Percentiles rank a stretch among this genome's conserved stretches.
These are phyloP conservation scores for Lordiphosa fenestrarum DNA, from an alignment of 2,888 invertebrate genomes.

Conservation along the genomic window DNA sequence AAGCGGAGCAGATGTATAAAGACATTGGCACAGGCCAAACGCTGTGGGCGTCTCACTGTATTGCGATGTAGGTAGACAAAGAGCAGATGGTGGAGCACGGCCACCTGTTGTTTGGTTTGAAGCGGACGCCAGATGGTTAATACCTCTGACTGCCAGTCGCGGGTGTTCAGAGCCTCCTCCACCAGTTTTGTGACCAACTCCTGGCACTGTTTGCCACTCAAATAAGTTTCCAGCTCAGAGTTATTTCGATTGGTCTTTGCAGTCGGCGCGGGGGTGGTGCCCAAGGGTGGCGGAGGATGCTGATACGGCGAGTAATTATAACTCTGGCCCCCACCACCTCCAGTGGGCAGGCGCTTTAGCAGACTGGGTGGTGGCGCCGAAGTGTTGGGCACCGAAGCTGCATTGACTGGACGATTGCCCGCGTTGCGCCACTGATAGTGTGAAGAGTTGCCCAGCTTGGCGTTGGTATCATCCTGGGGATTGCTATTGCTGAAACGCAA, in stretches of 20 bases:
- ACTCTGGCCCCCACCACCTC: slow-evolving; percentile 19
- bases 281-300: slow-evolving; percentile 21
- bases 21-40: slow-evolving; percentile 67
- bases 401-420: slow-evolving; percentile 46
- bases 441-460: slow-evolving; percentile 65
- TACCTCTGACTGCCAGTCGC: slow-evolving; percentile 60
- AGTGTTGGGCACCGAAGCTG: slow-evolving; percentile 9
- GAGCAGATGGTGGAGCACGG: slow-evolving; percentile 62
- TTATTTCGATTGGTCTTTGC: slow-evolving; percentile 19
- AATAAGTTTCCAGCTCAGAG: slow-evolving; percentile 10
- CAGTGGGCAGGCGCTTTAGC: slow-evolving; percentile 42
- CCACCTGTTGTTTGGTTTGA: slow-evolving; percentile 52
- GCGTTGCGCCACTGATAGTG: slow-evolving; percentile 67
- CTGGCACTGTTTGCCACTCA: slow-evolving; percentile 55
- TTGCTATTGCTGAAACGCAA: slow-evolving; percentile 65
- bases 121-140: slow-evolving; percentile 59
- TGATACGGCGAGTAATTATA: slow-evolving; percentile 37
- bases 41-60: slow-evolving; percentile 53
- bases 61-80: slow-evolving; percentile 67
- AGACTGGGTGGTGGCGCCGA: slow-evolving; percentile 34
- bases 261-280: slow-evolving; percentile 2
- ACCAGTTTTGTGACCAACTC: slow-evolving; percentile 63
- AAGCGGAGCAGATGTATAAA: slow-evolving; percentile 60
- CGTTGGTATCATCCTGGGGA: slow-evolving; percentile 52
- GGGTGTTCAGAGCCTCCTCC: slow-evolving; percentile 58